Evolutionary conservation across 2,888 invertebrate genomes (phyloP).

Genomic region (Lasioglossum lativentre): DNA sequence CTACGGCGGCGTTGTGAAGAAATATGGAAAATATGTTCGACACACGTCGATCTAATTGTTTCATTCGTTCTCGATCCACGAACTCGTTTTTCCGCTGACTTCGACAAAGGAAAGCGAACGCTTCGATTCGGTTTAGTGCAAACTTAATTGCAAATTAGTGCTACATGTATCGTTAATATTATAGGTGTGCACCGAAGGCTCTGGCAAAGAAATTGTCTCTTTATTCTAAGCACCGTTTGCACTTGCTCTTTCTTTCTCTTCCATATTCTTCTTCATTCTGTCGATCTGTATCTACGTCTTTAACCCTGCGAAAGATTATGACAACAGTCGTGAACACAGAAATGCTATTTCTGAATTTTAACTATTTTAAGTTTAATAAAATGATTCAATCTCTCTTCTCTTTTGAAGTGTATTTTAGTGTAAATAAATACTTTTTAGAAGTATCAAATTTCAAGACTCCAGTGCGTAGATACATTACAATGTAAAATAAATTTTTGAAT

Average conservation of each 20-base stretch:
- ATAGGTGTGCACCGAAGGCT: conserved; percentile 58
- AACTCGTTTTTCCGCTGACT: conserved; percentile 32
- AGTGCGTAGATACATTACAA: neutral
- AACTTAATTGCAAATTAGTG: conserved; percentile 49
- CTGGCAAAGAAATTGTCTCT: conserved; percentile 52
- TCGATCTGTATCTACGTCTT: conserved; percentile 10
- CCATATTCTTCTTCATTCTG: conserved; percentile 16
- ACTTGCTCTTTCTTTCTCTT: conserved; percentile 34
- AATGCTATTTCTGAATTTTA: neutral
- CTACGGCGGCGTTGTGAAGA: conserved; percentile 22
- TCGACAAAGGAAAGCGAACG: conserved; percentile 13
- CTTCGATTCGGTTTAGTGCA: conserved; percentile 44
- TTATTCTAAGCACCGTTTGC: conserved; percentile 53
- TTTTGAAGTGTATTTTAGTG: neutral
- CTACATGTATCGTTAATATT: conserved; percentile 4
- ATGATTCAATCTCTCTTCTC: neutral
- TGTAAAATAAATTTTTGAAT: neutral
- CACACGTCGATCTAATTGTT: conserved; percentile 53
- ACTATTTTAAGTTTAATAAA: neutral
- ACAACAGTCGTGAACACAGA: too few relatives aligned
- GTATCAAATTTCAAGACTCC: neutral
- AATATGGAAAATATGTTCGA: conserved; percentile 31
- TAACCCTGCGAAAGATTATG: neutral
- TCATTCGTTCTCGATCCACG: conserved; percentile 44
- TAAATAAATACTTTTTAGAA: neutral